Base-by-base conservation (phyloP, 1,140 invertebrate species). In the Drosophila pruinosa region DNA sequence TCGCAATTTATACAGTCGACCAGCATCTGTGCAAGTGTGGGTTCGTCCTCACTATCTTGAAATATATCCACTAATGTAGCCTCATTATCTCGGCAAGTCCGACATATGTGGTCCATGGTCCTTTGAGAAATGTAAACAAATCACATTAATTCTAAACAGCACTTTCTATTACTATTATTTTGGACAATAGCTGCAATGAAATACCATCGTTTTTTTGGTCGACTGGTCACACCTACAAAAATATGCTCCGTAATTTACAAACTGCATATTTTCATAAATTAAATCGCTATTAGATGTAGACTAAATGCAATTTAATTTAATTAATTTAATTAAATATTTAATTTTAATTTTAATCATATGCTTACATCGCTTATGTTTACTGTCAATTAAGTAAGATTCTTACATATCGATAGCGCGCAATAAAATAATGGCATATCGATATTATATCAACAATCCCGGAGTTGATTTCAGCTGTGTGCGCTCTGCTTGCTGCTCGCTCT, bases 361-460 rank as follows among this genome's bases (percentile, higher is more conserved):
- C 15, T 22, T 12, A n/a, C 5, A 45, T 45, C 14, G 14, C 8
- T 5, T 45, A 12, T 15, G 45, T 48, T 48, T 2, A 28, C 19
- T 22, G 14, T 0, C 31, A n/a, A 36, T 36, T 12, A 36, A 8
- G 8, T n/a, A n/a, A 2, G n/a, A 7, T 8, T 17, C 8, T 10
- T 19, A 19, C 8, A 50, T 50, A 57, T 57, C 53, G 53, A 17
- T 57, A 41, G 1, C 14, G 0, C 0, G 1, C 21, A 31, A 47
- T 24, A 7, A 1, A 15, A 22, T 21, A 12, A 17, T 8, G 19
- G n/a, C 24, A 26, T 64, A 64, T 70, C 59, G 67, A 70, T 64
- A 64, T 64, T 48, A 56, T 64, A 70, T 70, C 59, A 70, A 70
- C 67, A 70, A 70, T 70, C 12, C 61, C 50, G 36, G 41, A 64